Conservation (phyloP, 1,140 invertebrate genomes). For the Tetramorium simillimum region DNA sequence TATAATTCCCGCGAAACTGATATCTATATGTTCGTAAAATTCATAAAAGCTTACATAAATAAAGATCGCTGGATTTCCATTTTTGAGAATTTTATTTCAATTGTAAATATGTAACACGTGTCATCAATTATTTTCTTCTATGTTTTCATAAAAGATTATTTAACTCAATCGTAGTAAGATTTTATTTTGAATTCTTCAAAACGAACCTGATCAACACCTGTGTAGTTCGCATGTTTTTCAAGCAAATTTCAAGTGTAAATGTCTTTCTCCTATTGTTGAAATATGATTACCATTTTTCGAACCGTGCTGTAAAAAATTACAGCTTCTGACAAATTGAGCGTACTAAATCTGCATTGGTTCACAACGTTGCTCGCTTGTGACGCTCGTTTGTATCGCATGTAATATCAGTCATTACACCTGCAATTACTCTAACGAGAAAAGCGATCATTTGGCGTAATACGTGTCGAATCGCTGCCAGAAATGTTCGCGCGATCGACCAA, state of each 20-base stretch:
- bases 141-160: background rate
- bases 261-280: background rate
- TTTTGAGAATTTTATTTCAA: background rate
- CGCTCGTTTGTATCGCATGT: slow-evolving; percentile 8
- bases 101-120: background rate
- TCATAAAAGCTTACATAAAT: background rate
- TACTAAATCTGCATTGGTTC: background rate
- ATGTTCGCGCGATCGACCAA: slow-evolving; percentile 46
- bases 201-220: background rate
- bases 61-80: background rate
- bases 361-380: background rate
- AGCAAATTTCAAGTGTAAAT: background rate
- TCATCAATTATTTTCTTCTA: background rate
- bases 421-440: slow-evolving; percentile 35
- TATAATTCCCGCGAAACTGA: background rate
- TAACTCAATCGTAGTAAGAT: background rate
- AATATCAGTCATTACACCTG: slow-evolving; percentile 27
- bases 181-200: background rate
- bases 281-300: background rate
- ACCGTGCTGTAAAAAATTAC: background rate
- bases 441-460: slow-evolving; percentile 33
- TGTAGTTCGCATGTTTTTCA: no score
- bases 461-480: slow-evolving; percentile 44
- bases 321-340: background rate
- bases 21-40: background rate